Evolutionary conservation across 2,797 vertebrate genomes (phyloP).

Genomic region (Acanthis flammea): DNA sequence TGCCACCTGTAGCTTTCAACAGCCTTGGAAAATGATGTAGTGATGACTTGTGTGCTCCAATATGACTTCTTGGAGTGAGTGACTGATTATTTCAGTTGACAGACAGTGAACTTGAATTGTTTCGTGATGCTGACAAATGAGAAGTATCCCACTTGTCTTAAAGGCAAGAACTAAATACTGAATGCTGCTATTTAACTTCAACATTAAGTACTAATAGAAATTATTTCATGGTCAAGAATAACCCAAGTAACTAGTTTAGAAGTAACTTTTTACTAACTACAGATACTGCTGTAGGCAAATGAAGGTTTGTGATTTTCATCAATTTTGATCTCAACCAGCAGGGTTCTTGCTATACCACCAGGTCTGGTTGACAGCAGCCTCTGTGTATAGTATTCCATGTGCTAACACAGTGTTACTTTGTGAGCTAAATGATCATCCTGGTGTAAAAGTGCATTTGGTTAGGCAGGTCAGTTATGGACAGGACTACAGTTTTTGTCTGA

Average conservation of each 20-base stretch:
- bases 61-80: neutral
- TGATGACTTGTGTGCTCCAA: neutral
- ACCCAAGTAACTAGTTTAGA: neutral
- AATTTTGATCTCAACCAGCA: neutral
- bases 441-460: neutral
- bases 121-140: neutral
- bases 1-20: neutral
- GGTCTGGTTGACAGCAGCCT: neutral
- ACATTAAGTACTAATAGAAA: neutral
- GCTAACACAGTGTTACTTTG: neutral
- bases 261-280: neutral
- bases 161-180: neutral
- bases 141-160: neutral
- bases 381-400: neutral
- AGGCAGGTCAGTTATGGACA: neutral
- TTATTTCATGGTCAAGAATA: neutral
- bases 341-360: neutral
- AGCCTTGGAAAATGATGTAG: neutral
- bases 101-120: neutral
- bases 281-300: neutral
- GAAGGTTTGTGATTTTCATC: neutral
- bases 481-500: neutral
- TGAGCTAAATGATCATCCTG: neutral
- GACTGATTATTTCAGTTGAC: neutral
- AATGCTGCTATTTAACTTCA: neutral